Evolutionary conservation across 2,888 invertebrate species (phyloP).

Genomic region (Alloplasta piceator): DNA sequence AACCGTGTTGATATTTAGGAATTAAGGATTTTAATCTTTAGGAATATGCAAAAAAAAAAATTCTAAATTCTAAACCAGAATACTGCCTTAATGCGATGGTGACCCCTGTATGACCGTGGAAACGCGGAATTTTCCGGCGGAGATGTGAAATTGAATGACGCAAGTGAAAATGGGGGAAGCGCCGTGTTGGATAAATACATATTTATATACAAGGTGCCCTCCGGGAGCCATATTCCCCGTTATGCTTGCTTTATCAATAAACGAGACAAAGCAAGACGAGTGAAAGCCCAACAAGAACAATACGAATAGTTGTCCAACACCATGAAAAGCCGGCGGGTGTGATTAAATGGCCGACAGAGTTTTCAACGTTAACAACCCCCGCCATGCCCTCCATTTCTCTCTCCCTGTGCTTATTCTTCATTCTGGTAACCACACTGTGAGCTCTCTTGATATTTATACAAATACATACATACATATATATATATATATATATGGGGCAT

Average conservation of each 20-base stretch:
- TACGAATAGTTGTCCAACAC: constrained; percentile 52
- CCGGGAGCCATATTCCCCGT: constrained; percentile 6
- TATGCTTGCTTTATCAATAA: constrained; percentile 53
- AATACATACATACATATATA: background rate
- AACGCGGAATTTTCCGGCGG: no score
- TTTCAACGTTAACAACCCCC: constrained; percentile 53
- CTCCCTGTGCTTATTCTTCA: constrained; percentile 18
- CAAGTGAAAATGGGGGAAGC: no score
- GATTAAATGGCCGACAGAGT: constrained; percentile 56
- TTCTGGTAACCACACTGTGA: background rate
- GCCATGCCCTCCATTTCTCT: background rate
- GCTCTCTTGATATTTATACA: background rate
- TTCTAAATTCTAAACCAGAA: no score
- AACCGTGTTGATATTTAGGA: no score
- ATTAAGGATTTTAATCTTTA: no score
- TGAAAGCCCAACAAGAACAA: constrained; percentile 51
- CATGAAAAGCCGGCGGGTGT: constrained; percentile 36
- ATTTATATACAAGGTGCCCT: background rate
- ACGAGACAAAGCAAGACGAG: constrained; percentile 39
- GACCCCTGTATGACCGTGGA: no score
- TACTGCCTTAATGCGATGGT: no score
- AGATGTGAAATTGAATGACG: no score
- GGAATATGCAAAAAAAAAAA: no score
- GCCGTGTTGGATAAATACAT: no score
- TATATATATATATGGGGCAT: background rate